These are phyloP conservation scores for Pyxicephalus adspersus DNA, from an alignment of 2,113 vertebrate genomes.

Conservation along the genomic window DNA sequence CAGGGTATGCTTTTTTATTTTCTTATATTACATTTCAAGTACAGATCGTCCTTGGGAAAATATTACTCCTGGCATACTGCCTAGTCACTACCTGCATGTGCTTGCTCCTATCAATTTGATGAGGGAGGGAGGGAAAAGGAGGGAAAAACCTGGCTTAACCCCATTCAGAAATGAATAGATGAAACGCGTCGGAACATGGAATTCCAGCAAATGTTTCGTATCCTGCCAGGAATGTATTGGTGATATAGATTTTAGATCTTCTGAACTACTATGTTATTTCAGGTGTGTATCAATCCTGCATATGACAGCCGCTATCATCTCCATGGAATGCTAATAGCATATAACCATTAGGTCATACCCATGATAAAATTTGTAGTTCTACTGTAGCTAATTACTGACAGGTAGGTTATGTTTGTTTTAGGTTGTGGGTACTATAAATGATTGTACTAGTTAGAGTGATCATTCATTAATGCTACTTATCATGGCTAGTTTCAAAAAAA, in stretches of 20 bases:
- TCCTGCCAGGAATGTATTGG: not conserved
- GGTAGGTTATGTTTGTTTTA: no score
- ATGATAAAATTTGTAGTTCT: no score
- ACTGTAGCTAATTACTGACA: no score
- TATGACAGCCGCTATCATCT: not conserved
- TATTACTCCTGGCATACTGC: conserved; percentile 45
- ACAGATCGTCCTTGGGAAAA: conserved; percentile 47
- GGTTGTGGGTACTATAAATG: no score
- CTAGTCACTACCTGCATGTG: conserved; percentile 43
- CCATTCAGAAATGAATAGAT: conserved; percentile 14
- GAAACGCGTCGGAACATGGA: conserved; percentile 5
- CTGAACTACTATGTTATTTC: conserved; percentile 22
- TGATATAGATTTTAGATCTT: not conserved
- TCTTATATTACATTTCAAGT: conserved; percentile 44
- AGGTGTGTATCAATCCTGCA: not conserved
- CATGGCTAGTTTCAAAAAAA: no score
- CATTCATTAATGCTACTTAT: no score
- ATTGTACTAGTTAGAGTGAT: no score
- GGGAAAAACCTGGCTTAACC: conserved; percentile 41
- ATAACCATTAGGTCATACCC: not conserved
- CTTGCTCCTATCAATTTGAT: conserved; percentile 43
- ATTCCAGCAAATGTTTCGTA: conserved; percentile 10
- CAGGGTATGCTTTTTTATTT: conserved; percentile 38
- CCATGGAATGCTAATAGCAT: not conserved
- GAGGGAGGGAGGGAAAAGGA: conserved; percentile 4